Evolutionary conservation across 2,113 vertebrate genomes (phyloP), one percentile per base, ranked within the genome.

Genomic region (Dunckerocampus dactyliophorus): DNA sequence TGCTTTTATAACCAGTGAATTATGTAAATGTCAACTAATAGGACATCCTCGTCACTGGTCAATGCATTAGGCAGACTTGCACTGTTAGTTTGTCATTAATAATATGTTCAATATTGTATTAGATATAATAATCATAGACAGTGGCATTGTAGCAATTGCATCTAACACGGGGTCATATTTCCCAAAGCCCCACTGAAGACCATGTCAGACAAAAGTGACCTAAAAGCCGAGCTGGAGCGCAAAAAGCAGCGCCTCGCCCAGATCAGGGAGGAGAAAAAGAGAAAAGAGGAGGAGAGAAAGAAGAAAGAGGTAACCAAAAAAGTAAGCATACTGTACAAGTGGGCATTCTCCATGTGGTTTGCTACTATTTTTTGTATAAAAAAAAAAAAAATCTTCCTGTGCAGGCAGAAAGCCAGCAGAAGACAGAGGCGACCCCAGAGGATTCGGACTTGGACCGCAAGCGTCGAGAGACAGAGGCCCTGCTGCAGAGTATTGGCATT

Each of bases 191-290:
- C 47, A 14, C 2, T 1, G 73, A 69, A 80, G 82, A 92, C 78
- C 77, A 99, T 99, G 97, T 95, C 97, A 37, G 97, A 99, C 86
- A 98, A 98, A 90, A 98, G 95, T 52, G 97, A 99, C 83, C 89
- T 98, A 73, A 99, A 99, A 91, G 97, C 96, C 1, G 97, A 99
- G 86, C 91, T 98, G 21, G 97, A 98, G 88, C 93, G 97, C 83
- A 98, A 99, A 86, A 99, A 98, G 72, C 96, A 98, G 84, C 93
- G 97, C 64, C 91, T 98, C 63, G 97, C 96, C 77, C 95, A 99
- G 82, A 99, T 98, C 84, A 92, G 97, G 84, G 95, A 99, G 89
- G 97, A 99, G 77, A 99, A 98, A 84, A 98, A 98, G 80, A 89
- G 95, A n/a, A 98, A 97, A 83, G 96, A 98, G 76, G 97, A 99